Evolutionary conservation across 92 coral and sea anemone species (phyloP), one percentile per base, ranked within the genome.

Genomic region (Hydrozoanthus gracilis): DNA sequence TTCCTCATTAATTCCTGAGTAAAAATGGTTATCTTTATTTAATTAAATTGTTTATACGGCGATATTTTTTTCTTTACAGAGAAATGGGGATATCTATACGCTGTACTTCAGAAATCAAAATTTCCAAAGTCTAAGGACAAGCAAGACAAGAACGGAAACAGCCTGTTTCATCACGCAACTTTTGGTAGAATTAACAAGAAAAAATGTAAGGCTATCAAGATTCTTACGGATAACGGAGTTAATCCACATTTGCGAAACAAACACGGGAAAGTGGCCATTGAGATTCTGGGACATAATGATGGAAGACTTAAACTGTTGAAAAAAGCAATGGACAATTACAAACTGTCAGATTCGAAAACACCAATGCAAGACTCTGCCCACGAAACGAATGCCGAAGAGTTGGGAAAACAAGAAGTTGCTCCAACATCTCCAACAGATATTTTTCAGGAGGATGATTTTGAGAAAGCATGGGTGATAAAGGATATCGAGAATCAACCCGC

Each of bases 191-290:
- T 76, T 6, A 84, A 71, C 3, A 56, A 46, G 6, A 77, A 82
- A 1, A 92, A 88, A 65, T 85, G 90, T 75, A 56, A 50, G 15
- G 95, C 94, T 39, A 86, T 94, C 51, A 74, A 69, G 18, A 72
- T 86, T 3, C 92, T 94, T 10, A 89, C 76, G 10, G 86, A 90
- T 3, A 92, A 91, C 39, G 88, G 87, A 0, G 64, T 94, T 2
- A 90, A 94, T 20, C 97, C 97, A 10, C 78, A 55, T 14, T 75
- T 94, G 7, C 79, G 62, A 16, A 92, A 90, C 78, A 90, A 83
- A 48, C 12, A 70, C 14, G 86, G 86, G 3, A 88, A 80, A 51
- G 20, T 56, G 35, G 82, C 97, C 9, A 48, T 82, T 47, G 91
- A 92, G 3, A 44, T 50, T 66, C 62, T 82, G 13, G 4, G 39